These are phyloP conservation scores for Silurus aristotelis DNA, from an alignment of 2,797 vertebrate species.

Conservation along the genomic window DNA sequence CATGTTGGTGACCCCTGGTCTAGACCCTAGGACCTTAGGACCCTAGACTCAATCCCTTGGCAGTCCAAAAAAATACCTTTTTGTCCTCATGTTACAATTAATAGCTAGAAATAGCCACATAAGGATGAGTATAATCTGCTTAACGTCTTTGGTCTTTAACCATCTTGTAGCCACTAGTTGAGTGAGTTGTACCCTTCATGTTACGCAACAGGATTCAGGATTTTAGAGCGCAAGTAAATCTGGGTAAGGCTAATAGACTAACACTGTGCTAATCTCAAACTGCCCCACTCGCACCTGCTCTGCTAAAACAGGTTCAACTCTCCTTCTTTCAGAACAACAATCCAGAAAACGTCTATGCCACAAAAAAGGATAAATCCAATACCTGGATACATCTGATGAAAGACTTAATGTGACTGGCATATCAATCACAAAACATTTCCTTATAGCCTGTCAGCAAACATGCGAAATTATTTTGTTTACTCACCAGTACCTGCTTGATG, in stretches of 20 bases:
- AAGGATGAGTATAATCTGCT: constrained; percentile 33
- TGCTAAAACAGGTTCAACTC: constrained; percentile 15
- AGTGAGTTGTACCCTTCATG: constrained; percentile 51
- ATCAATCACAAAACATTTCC: background rate
- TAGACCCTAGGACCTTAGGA: no score
- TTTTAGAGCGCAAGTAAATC: constrained; percentile 56
- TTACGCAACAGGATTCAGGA: constrained; percentile 68
- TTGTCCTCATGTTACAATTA: constrained; percentile 15
- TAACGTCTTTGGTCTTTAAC: constrained; percentile 46
- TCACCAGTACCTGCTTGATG: background rate
- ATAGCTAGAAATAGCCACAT: constrained; percentile 35
- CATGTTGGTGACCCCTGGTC: no score
- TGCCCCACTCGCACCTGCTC: constrained; percentile 64
- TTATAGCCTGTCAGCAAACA: background rate
- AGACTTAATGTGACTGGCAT: background rate
- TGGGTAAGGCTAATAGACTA: constrained; percentile 73
- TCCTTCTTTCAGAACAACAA: constrained; percentile 19
- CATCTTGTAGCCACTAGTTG: constrained; percentile 46
- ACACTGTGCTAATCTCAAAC: constrained; percentile 75
- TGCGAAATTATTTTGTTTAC: background rate
- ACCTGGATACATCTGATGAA: background rate
- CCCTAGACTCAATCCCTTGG: background rate
- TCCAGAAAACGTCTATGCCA: background rate
- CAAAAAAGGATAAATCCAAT: background rate
- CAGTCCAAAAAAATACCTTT: background rate